phyloP scores from a whole-genome alignment of 2,113 vertebrate species.

The Tauraco erythrolophus region DNA sequence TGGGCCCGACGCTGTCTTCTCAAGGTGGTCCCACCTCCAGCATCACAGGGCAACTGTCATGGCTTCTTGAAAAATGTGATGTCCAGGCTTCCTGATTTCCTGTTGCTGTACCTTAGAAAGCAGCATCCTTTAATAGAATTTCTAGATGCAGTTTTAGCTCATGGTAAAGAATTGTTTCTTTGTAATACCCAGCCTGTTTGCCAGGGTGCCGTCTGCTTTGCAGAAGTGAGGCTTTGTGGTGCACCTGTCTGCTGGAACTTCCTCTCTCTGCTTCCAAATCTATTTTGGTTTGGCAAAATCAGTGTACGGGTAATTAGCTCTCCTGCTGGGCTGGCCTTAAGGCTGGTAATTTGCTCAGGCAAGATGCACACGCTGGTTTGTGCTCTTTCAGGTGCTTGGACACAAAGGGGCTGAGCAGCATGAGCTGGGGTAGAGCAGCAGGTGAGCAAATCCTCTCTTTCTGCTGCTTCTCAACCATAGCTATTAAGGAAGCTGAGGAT shows the following conservation, averaged over 20 bases:
- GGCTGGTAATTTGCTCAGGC: background rate
- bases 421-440: background rate
- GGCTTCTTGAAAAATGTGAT: background rate
- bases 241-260: background rate
- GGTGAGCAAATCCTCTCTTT: background rate
- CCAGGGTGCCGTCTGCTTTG: background rate
- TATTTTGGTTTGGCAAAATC: background rate
- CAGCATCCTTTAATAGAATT: background rate
- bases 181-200: background rate
- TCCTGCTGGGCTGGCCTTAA: background rate
- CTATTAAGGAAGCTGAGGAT: background rate
- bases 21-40: background rate
- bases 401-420: background rate
- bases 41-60: background rate
- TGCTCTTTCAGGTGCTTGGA: background rate
- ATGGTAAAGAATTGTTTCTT: fast-evolving
- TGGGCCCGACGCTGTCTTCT: background rate
- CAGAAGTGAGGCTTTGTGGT: fast-evolving
- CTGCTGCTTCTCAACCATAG: background rate
- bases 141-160: background rate
- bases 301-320: fast-evolving
- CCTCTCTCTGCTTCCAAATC: background rate
- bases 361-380: fast-evolving
- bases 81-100: background rate
- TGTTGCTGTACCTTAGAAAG: background rate